Evolutionary conservation across 2,888 invertebrate genomes (phyloP), one percentile per base, ranked within the genome.

Genomic region (Baronia brevicornis): DNA sequence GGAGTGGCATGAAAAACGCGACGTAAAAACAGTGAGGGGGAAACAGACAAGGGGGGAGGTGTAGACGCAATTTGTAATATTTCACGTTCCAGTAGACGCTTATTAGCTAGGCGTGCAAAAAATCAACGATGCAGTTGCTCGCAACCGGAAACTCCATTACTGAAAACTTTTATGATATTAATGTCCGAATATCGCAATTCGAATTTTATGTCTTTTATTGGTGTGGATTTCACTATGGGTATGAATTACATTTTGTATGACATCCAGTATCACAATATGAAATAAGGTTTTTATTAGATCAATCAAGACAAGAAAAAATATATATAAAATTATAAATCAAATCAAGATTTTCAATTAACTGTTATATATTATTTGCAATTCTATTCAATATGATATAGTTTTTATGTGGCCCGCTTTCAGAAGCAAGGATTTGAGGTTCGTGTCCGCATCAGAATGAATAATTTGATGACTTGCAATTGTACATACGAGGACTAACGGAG

Each of bases 1-100:
- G 54, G 51, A 57, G 54, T 50, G 51, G 59, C 60, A 62, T 67
- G 69, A 70, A 74, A 75, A 67, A 68, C 61, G 59, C 64, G 54
- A 55, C 55, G 60, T 64, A 68, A 74, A 72, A 71, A 69, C 54
- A 60, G 63, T 64, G 63, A 60, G 60, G 46, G 40, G 37, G 38
- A 23, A 41, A 44, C 39, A 43, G 52, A 39, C 41, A 43, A 38
- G 36, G 46, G 45, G 41, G 51, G 46, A 31, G 52, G 55, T 48
- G 65, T 68, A 58, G 70, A 68, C 65, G 77, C 82, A 82, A 82
- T 84, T 84, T 84, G 82, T 82, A 77, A 84, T 79, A 82, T 84
- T 84, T 84, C 82, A 82, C 84, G 82, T 79, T 57, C 80, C 84
- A 84, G 82, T 79, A 80, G 78, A 70, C 78, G 72, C 82, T 82